These are phyloP conservation scores for Lathronympha strigana DNA, from an alignment of 2,888 invertebrate species.

Conservation along the genomic window DNA sequence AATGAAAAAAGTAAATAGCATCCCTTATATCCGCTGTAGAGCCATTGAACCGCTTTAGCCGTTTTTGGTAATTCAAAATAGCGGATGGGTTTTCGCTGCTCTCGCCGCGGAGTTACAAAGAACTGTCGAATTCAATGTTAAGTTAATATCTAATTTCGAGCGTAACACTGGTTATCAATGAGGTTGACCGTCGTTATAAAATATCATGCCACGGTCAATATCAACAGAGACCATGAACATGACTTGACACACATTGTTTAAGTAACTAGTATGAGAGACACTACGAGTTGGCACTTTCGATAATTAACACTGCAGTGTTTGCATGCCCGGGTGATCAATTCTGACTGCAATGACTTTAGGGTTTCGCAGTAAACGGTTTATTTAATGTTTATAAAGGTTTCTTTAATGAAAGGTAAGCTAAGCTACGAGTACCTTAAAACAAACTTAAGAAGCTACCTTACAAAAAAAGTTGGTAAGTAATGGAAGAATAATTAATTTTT, in stretches of 20 bases:
- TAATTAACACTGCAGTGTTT: slow-evolving; percentile 72
- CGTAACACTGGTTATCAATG: not conserved
- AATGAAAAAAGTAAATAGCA: slow-evolving; percentile 7
- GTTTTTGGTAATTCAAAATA: not conserved
- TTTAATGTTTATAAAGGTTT: not conserved
- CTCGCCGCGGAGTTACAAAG: no score
- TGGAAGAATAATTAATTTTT: no score
- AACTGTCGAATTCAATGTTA: no score
- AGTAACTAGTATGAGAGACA: slow-evolving; percentile 60
- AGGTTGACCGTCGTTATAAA: not conserved
- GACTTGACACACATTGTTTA: slow-evolving; percentile 72
- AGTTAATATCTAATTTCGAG: no score
- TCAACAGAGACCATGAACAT: slow-evolving; percentile 74
- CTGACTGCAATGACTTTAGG: slow-evolving; percentile 65
- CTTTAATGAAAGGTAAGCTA: no score
- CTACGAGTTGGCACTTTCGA: slow-evolving; percentile 77
- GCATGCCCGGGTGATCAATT: slow-evolving; percentile 69
- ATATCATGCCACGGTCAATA: slow-evolving; percentile 67
- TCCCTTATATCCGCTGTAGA: slow-evolving; percentile 10
- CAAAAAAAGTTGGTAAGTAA: no score
- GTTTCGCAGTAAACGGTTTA: not conserved
- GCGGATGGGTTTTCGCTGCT: no score
- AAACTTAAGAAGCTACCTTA: no score
- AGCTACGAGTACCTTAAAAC: no score
- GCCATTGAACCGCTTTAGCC: not conserved